phyloP scores from a whole-genome alignment of 2,797 vertebrate genomes.

The Spinus pinus region DNA sequence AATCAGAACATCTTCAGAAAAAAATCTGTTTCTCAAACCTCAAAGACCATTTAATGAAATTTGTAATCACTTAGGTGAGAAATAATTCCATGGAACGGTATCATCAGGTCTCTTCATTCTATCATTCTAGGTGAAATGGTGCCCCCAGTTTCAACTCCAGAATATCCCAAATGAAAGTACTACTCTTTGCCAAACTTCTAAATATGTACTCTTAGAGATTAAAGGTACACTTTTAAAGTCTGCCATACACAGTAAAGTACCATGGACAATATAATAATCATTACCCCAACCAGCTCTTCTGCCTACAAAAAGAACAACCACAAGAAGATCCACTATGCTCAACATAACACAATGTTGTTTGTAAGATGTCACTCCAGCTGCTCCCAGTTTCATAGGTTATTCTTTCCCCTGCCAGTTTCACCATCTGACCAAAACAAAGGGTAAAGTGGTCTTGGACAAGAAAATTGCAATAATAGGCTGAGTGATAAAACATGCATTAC shows the following conservation, averaged over 20 bases:
- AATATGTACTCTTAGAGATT: not conserved
- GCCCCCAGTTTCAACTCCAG: not conserved
- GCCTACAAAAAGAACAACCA: not conserved
- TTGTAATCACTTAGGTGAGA: not conserved
- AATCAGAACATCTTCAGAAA: not conserved
- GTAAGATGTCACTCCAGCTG: not conserved
- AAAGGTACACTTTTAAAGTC: not conserved
- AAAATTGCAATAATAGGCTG: not conserved
- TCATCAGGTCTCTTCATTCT: not conserved
- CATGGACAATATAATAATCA: not conserved
- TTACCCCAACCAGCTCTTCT: not conserved
- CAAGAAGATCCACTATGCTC: not conserved
- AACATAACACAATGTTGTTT: not conserved
- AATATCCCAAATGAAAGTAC: not conserved
- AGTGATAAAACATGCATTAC: not conserved
- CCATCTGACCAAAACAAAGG: not conserved
- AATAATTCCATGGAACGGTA: not conserved
- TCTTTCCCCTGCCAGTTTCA: not conserved
- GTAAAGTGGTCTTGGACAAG: not conserved
- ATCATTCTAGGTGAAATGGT: not conserved
- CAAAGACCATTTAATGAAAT: not conserved
- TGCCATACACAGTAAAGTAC: not conserved
- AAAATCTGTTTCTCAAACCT: not conserved
- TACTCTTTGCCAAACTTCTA: not conserved
- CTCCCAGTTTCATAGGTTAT: not conserved